phyloP scores from a whole-genome alignment of 64 coral and sea anemone species.

The Catalaphyllia jardinei region DNA sequence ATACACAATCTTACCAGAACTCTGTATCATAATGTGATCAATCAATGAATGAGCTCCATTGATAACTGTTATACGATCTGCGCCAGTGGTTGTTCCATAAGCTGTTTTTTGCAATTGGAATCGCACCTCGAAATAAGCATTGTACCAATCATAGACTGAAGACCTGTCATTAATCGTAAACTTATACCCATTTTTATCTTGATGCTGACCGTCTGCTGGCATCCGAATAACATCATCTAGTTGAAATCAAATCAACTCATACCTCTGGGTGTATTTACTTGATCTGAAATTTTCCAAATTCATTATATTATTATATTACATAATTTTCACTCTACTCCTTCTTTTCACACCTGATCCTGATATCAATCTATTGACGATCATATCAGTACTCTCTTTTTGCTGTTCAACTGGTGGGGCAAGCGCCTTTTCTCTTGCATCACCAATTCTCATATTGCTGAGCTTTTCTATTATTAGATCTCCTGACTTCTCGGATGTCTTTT shows the following conservation, averaged over 20 bases:
- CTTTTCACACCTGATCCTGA: no score
- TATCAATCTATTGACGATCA: no score
- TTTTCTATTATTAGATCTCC: no score
- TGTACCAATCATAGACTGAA: background rate
- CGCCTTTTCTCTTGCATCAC: background rate
- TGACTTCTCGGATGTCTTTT: no score
- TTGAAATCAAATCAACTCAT: background rate
- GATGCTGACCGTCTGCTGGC: background rate
- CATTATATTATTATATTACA: no score
- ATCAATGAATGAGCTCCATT: no score
- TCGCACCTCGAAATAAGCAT: no score
- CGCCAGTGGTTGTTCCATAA: background rate
- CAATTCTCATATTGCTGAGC: background rate
- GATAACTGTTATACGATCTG: background rate
- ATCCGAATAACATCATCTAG: background rate
- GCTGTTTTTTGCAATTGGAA: background rate
- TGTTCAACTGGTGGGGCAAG: no score
- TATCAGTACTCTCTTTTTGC: background rate
- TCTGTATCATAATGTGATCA: no score
- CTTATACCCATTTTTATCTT: slow-evolving; percentile 17
- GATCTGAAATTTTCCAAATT: slow-evolving; percentile 4
- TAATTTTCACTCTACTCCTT: no score
- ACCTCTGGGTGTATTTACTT: background rate
- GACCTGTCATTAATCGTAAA: background rate
- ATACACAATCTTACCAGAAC: no score